Evolutionary conservation across 2,113 vertebrate genomes (phyloP), one percentile per base, ranked within the genome.

Genomic region (Empidonax alnorum): DNA sequence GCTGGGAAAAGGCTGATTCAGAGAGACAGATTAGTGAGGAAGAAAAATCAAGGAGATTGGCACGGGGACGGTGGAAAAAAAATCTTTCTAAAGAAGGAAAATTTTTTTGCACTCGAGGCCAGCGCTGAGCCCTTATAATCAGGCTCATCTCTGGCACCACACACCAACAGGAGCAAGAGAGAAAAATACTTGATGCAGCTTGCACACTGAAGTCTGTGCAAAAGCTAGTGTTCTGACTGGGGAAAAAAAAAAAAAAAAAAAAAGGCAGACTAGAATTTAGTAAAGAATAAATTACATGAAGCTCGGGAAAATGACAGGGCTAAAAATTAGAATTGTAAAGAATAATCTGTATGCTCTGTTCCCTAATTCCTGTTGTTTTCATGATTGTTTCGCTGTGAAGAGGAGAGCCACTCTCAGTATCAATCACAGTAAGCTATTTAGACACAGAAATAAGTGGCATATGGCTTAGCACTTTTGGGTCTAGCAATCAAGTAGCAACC

Each of bases 401-500:
- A 80, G 35, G 50, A 89, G 92, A 94, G 58, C n/a, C 84, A 81
- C 77, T 81, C 87, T 89, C 42, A 7, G 76, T 87, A 95, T 75
- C 87, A 97, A 82, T 89, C 87, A 91, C 42, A 85, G 77, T 94
- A 93, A 97, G 82, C 89, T 96, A 97, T 97, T 97, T 95, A 97
- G 96, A 93, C 94, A 91, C 84, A 85, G 90, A 96, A 94, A 79
- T 94, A 97, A 96, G 92, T 96, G 75, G 94, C 93, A 96, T 94
- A 95, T 97, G 87, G 94, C 95, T 96, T 97, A 97, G 94, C 95
- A 91, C 92, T 97, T 96, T 50, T 63, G 93, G 94, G 97, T 96
- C 93, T 94, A 96, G 91, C 93, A 96, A 96, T 97, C 93, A 96
- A 95, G 92, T 96, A 95, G 50, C 96, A 97, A 94, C 90, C 83